These are phyloP conservation scores for Microplitis demolitor DNA, from an alignment of 1,140 invertebrate genomes.

Conservation along the genomic window DNA sequence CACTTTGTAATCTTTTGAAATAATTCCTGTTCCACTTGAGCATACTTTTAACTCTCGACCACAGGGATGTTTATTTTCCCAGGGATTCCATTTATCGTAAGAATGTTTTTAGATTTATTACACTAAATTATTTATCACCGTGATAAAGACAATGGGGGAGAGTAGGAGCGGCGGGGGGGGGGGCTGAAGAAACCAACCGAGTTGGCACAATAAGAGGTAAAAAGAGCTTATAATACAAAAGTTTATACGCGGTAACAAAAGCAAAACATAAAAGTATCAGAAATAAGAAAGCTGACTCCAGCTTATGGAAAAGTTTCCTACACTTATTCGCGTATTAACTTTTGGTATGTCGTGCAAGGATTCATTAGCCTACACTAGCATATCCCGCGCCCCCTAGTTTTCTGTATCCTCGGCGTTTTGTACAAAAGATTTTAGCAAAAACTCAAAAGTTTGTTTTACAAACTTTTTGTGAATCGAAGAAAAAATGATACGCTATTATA, in stretches of 20 bases:
- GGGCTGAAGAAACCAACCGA: neutral
- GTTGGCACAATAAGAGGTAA: neutral
- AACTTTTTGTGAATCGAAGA: neutral
- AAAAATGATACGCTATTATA: too few relatives aligned
- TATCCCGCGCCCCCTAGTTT: too few relatives aligned
- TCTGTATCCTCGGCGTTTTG: neutral
- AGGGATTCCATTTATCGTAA: too few relatives aligned
- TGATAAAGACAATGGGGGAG: too few relatives aligned
- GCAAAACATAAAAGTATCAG: constrained; percentile 5
- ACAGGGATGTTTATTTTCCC: too few relatives aligned
- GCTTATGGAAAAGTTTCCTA: constrained; percentile 23
- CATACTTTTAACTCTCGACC: neutral
- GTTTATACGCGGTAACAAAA: neutral
- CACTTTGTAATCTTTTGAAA: neutral
- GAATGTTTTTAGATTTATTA: too few relatives aligned
- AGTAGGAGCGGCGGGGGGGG: too few relatives aligned
- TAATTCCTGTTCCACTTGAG: neutral
- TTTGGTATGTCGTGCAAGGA: constrained; percentile 1
- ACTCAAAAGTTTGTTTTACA: neutral
- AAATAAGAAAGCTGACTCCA: neutral
- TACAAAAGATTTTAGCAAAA: neutral
- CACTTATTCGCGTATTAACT: constrained; percentile 5
- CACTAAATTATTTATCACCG: too few relatives aligned
- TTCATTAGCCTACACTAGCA: neutral
- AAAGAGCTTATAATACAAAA: neutral